Evolutionary conservation across 2,888 invertebrate species (phyloP).

Genomic region (Eretmocerus hayati): DNA sequence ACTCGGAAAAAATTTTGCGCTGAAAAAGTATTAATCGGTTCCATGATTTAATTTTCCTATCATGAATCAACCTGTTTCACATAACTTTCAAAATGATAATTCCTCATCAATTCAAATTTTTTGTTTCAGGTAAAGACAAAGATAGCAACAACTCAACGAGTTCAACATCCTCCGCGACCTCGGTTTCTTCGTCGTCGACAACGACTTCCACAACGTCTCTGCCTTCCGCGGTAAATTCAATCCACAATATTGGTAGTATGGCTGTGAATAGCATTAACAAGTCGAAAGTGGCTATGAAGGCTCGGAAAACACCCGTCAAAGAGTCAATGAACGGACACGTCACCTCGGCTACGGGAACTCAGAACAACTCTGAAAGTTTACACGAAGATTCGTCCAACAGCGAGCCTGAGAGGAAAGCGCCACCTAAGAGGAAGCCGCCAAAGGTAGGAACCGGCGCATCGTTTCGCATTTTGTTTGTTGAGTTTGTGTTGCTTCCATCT

Average conservation of each 20-base stretch:
- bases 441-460: conserved; percentile 47
- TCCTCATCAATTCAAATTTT: too few relatives aligned
- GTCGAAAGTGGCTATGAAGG: conserved; percentile 48
- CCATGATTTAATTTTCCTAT: too few relatives aligned
- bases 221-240: conserved; percentile 50
- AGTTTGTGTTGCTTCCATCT: neutral
- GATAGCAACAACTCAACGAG: conserved; percentile 7
- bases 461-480: conserved; percentile 4
- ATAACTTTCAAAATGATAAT: too few relatives aligned
- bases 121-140: conserved; percentile 16
- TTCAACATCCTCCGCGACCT: conserved; percentile 31
- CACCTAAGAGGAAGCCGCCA: conserved; percentile 61
- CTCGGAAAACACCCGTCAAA: conserved; percentile 43
- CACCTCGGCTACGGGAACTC: conserved; percentile 1
- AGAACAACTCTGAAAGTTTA: conserved; percentile 47
- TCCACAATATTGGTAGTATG: conserved; percentile 57
- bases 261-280: conserved; percentile 60
- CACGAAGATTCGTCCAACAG: conserved; percentile 63
- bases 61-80: too few relatives aligned
- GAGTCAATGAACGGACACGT: conserved; percentile 52
- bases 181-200: conserved; percentile 33
- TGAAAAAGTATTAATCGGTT: too few relatives aligned
- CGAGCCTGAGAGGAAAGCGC: conserved; percentile 55
- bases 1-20: too few relatives aligned
- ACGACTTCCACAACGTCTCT: conserved; percentile 47